Percentiles rank a stretch among this genome's conserved stretches.
Evolutionary conservation across 2,888 invertebrate species (phyloP).

Genomic region (Scaptomyza tumidula): DNA sequence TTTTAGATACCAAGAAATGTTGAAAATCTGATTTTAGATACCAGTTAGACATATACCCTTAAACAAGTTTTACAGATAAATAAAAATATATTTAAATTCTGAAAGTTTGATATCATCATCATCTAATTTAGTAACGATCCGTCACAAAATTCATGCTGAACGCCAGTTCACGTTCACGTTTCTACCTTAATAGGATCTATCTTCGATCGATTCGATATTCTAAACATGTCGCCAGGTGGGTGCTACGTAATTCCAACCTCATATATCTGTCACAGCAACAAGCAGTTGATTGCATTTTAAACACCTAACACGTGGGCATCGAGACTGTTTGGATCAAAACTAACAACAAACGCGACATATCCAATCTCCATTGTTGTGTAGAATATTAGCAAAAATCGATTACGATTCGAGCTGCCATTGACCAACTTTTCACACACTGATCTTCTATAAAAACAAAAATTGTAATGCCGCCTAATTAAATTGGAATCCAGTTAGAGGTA

Average conservation of each 20-base stretch:
- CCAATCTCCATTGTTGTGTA: slow-evolving; percentile 37
- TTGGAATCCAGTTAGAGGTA: slow-evolving; percentile 32
- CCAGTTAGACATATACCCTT: too few relatives aligned
- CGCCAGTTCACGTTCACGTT: not conserved
- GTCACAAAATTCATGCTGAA: not conserved
- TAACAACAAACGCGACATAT: not conserved
- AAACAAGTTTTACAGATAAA: too few relatives aligned
- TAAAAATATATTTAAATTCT: too few relatives aligned
- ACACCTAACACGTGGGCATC: slow-evolving; percentile 45
- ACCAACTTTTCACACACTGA: slow-evolving; percentile 13
- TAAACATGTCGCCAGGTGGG: slow-evolving; percentile 10
- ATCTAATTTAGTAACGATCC: not conserved
- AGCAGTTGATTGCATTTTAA: slow-evolving; percentile 44
- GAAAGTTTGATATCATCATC: not conserved
- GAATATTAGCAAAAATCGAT: slow-evolving; percentile 16
- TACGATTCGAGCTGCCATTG: slow-evolving; percentile 40
- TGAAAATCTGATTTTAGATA: too few relatives aligned
- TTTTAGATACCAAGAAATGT: too few relatives aligned
- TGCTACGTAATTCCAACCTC: slow-evolving; percentile 23
- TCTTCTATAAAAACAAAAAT: not conserved
- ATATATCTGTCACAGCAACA: slow-evolving; percentile 18
- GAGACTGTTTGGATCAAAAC: slow-evolving; percentile 31
- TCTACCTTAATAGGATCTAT: slow-evolving; percentile 22
- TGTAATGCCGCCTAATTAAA: slow-evolving; percentile 43
- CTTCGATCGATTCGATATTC: slow-evolving; percentile 40